Evolutionary conservation across 2,797 vertebrate species (phyloP), one percentile per base, ranked within the genome.

Genomic region (Prunella strophiata): DNA sequence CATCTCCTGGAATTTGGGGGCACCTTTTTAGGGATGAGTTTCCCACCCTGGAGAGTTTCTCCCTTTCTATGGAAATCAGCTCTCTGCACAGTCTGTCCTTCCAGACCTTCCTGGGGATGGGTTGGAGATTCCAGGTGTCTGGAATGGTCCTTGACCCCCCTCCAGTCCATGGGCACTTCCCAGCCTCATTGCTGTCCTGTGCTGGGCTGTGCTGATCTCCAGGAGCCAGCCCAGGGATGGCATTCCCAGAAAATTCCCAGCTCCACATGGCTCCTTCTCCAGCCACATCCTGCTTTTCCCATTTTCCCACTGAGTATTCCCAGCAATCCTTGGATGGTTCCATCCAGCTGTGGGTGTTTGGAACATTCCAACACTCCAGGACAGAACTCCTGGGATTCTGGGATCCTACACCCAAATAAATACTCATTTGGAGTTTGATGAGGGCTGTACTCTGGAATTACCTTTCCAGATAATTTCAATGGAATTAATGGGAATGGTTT

Each of bases 121-220:
- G 19, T 9, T 5, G 30, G 34, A 48, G 25, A 29, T 38, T 42
- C 50, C 20, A 16, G 59, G 13, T 20, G 1, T 25, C 9, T 40
- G 80, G n/a, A 12, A 8, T 22, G n/a, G 5, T 30, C 25, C 25
- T 34, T 0, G 0, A 40, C 29, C 13, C 34, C 23, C 3, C 34
- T 55, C 42, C 68, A 48, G 5, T 5, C 42, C 10, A 0, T 5
- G 19, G 13, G 7, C 68, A 11, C 11, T 50, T 65, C 70, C 51
- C 10, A 2, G 34, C 10, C 42, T 65, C 70, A 26, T 84, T 57
- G 43, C 81, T 13, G 9, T 30, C 34, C 30, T 1, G 0, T 43
- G 25, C 36, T 59, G 54, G 25, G 20, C 25, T 15, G 4, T 36
- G 38, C 40, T 9, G 25, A 4, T 42, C 59, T 65, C 42, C 68